Conservation (phyloP, 2,797 vertebrate genomes). For the Dendrocincla fuliginosa region DNA sequence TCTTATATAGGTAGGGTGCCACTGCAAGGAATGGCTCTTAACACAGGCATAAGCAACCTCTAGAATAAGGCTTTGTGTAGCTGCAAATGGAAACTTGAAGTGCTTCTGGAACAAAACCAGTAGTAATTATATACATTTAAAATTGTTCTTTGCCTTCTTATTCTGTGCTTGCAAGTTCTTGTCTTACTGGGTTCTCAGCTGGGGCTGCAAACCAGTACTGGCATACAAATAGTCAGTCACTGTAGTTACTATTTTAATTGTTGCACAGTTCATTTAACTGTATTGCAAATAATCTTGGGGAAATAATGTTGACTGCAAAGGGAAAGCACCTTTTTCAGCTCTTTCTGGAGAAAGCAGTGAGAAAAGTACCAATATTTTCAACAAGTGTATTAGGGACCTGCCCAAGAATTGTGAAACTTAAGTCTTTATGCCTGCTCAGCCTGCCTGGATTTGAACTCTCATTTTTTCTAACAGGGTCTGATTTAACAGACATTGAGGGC, state of each 20-base stretch:
- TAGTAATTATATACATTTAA: background rate
- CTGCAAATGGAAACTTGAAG: background rate
- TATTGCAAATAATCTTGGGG: background rate
- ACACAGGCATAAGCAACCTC: background rate
- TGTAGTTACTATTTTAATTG: background rate
- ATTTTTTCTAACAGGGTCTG: background rate
- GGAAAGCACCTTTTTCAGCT: background rate
- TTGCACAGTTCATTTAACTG: background rate
- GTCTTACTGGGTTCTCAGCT: background rate
- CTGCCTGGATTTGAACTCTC: background rate
- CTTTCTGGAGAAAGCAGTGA: background rate
- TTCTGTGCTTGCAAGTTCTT: background rate
- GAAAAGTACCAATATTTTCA: background rate
- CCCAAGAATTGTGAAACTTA: background rate
- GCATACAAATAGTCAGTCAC: background rate
- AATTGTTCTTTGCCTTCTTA: background rate
- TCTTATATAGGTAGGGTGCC: background rate
- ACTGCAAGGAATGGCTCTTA: background rate
- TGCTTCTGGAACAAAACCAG: background rate
- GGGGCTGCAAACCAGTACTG: background rate
- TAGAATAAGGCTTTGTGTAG: background rate
- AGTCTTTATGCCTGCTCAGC: background rate
- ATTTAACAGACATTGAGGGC: background rate
- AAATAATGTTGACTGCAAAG: background rate
- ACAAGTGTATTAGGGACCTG: background rate